Percentiles rank a stretch among this genome's conserved stretches.
Conservation (phyloP, 2,113 vertebrate genomes). For the Piprites chloris region DNA sequence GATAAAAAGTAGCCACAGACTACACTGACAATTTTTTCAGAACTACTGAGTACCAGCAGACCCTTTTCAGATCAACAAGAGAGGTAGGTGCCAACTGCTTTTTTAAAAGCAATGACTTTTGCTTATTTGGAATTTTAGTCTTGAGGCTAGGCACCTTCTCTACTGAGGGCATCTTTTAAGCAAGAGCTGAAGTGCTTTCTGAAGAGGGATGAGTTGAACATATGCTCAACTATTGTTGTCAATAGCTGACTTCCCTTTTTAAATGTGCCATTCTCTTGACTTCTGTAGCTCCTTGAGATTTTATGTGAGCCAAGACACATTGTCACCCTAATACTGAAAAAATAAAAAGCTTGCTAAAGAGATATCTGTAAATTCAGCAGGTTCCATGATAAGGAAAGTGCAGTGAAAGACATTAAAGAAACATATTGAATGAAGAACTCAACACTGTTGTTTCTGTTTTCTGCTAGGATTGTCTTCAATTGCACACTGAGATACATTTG, state of each 20-base stretch:
- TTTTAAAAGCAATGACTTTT: not conserved
- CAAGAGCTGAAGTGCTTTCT: not conserved
- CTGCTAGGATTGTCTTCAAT: not conserved
- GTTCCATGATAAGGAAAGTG: not conserved
- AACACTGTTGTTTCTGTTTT: not conserved
- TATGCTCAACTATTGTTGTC: not conserved
- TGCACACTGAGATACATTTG: not conserved
- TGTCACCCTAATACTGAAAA: not conserved
- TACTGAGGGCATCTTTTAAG: not conserved
- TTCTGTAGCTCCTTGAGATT: not conserved
- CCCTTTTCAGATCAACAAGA: not conserved
- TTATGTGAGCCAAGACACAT: not conserved
- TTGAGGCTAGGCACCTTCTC: not conserved
- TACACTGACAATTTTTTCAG: not conserved
- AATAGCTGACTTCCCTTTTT: not conserved
- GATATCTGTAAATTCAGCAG: not conserved
- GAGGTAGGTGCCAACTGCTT: not conserved
- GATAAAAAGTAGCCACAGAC: not conserved
- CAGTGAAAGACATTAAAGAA: not conserved
- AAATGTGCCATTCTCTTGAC: not conserved
- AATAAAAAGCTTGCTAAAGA: not conserved
- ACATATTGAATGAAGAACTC: not conserved
- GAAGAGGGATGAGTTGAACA: not conserved
- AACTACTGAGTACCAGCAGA: not conserved
- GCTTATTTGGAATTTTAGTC: not conserved